Percentiles rank a stretch among this genome's conserved stretches.
Conservation (phyloP, 2,797 vertebrate genomes). For the Myioborus miniatus region DNA sequence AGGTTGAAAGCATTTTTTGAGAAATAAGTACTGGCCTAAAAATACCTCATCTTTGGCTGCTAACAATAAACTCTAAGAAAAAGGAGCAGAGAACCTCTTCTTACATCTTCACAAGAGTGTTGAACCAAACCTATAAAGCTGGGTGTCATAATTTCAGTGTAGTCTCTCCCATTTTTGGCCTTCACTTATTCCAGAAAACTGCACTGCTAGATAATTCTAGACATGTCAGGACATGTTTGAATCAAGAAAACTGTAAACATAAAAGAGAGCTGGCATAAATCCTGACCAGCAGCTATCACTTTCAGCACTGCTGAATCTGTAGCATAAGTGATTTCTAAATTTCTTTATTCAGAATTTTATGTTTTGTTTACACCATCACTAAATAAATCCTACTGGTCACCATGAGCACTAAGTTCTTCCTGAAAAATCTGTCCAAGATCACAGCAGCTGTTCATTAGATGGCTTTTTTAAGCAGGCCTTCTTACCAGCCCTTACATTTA, state of each 20-base stretch:
- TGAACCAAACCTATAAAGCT: not conserved
- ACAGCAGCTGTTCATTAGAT: not conserved
- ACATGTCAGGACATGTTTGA: not conserved
- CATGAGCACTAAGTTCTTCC: not conserved
- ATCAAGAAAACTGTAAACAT: not conserved
- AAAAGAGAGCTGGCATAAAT: not conserved
- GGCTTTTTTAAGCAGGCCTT: not conserved
- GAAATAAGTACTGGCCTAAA: conserved; percentile 9
- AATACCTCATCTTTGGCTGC: not conserved
- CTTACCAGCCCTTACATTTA: not conserved
- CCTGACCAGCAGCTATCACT: not conserved
- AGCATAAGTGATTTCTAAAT: not conserved
- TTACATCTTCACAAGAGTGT: not conserved
- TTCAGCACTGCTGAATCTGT: not conserved
- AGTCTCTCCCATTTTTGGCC: not conserved
- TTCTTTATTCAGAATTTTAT: not conserved
- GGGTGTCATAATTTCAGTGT: not conserved
- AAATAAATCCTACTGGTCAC: not conserved
- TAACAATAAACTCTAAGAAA: not conserved
- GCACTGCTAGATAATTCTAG: not conserved
- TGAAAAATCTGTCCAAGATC: not conserved
- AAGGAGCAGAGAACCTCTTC: not conserved
- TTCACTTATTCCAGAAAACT: not conserved
- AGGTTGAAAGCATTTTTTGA: conserved; percentile 8
- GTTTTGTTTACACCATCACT: not conserved